Conservation (phyloP, 2,113 vertebrate species). For the Bothrops jararaca region DNA sequence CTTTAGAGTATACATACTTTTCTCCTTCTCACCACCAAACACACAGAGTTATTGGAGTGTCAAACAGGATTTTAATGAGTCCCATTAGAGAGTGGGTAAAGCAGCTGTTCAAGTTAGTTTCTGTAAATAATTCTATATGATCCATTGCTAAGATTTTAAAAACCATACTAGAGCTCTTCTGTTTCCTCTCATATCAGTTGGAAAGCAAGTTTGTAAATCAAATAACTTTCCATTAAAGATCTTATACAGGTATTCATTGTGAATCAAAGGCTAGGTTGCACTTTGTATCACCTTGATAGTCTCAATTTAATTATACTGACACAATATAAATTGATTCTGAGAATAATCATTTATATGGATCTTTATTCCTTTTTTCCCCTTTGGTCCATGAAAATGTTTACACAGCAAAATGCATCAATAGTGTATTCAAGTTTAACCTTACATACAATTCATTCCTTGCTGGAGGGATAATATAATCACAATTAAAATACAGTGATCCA, state of each 20-base stretch:
- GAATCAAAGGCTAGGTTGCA: neutral
- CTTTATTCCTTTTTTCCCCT: neutral
- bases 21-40: conserved; percentile 47
- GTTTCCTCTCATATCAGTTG: conserved; percentile 27
- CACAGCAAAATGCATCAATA: neutral
- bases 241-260: conserved; percentile 14
- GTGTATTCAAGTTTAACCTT: neutral
- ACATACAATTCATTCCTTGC: neutral
- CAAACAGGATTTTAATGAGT: conserved; percentile 56
- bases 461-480: neutral
- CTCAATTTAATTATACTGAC: neutral
- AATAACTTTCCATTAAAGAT: neutral
- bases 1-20: conserved; percentile 46
- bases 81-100: conserved; percentile 54
- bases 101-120: conserved; percentile 63
- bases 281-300: neutral
- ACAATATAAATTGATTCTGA: neutral
- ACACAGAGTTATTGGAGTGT: conserved; percentile 57
- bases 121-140: conserved; percentile 63
- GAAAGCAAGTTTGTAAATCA: conserved; percentile 43
- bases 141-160: conserved; percentile 52
- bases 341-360: neutral
- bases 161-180: conserved; percentile 16
- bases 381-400: neutral
- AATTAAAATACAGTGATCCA: neutral